Evolutionary conservation across 2,113 vertebrate species (phyloP).

Genomic region (Anas platyrhynchos): DNA sequence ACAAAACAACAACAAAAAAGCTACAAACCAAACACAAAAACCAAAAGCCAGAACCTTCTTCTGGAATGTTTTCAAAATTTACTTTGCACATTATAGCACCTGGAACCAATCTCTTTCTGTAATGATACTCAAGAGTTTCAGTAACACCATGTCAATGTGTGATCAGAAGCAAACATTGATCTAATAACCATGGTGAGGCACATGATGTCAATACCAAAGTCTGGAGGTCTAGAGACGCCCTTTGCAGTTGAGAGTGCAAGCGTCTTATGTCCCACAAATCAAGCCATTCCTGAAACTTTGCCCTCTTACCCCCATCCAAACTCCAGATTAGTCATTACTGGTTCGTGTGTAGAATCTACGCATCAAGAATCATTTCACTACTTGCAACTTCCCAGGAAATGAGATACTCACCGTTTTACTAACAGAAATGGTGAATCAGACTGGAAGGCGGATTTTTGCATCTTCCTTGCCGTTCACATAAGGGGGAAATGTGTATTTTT

Average conservation of each 20-base stretch:
- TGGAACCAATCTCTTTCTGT: background rate
- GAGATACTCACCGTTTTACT: fast-evolving
- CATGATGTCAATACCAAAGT: background rate
- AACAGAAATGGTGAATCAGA: background rate
- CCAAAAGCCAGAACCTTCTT: fast-evolving
- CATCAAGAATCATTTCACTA: background rate
- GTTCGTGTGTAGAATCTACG: background rate
- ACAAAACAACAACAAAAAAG: background rate
- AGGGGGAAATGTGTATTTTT: background rate
- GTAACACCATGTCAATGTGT: background rate
- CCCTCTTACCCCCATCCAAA: background rate
- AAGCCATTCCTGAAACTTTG: background rate
- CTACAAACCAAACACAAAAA: background rate
- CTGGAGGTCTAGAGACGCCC: background rate
- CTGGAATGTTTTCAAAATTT: background rate
- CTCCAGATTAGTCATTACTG: background rate
- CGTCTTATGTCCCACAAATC: background rate
- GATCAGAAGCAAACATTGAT: background rate
- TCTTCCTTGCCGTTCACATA: background rate
- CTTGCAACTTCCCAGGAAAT: background rate
- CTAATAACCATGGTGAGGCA: background rate
- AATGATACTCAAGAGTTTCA: background rate
- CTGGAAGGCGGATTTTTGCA: background rate
- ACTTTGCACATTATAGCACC: background rate
- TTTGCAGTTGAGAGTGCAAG: background rate